Conservation (phyloP, 1,140 invertebrate species). For the Batillaria attramentaria region DNA sequence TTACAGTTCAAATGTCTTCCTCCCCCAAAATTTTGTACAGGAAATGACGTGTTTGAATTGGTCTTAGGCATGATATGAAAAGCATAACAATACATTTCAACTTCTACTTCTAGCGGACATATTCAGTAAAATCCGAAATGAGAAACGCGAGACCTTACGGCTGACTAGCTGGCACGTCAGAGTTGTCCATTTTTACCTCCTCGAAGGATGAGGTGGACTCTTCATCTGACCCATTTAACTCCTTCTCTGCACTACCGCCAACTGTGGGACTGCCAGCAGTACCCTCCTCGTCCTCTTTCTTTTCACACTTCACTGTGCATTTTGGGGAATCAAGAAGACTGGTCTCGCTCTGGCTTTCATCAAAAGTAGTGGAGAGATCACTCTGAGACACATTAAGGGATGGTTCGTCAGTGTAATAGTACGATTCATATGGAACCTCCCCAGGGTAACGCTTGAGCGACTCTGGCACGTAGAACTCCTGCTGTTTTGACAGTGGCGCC, state of each 20-base stretch:
- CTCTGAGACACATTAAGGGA: neutral
- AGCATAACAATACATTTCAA: no score
- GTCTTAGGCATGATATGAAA: no score
- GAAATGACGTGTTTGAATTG: no score
- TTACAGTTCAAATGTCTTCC: no score
- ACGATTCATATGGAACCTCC: neutral
- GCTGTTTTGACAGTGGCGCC: constrained; percentile 72
- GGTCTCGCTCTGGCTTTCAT: constrained; percentile 4
- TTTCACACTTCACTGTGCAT: neutral
- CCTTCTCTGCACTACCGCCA: neutral
- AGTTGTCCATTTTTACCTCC: constrained; percentile 46
- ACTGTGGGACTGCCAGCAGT: neutral
- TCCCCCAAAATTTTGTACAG: no score
- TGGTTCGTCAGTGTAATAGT: neutral
- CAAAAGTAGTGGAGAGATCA: neutral
- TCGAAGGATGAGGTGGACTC: constrained; percentile 52
- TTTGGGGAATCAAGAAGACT: constrained; percentile 16
- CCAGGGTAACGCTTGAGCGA: constrained; percentile 11
- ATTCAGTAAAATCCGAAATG: no score
- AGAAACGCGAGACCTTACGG: no score
- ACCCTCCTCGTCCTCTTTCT: constrained; percentile 6
- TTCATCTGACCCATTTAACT: constrained; percentile 21
- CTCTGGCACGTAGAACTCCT: constrained; percentile 73
- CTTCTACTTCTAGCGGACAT: no score
- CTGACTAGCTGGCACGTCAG: no score